Evolutionary conservation across 2,797 vertebrate species (phyloP).

Genomic region (Periophthalmus magnuspinnatus): DNA sequence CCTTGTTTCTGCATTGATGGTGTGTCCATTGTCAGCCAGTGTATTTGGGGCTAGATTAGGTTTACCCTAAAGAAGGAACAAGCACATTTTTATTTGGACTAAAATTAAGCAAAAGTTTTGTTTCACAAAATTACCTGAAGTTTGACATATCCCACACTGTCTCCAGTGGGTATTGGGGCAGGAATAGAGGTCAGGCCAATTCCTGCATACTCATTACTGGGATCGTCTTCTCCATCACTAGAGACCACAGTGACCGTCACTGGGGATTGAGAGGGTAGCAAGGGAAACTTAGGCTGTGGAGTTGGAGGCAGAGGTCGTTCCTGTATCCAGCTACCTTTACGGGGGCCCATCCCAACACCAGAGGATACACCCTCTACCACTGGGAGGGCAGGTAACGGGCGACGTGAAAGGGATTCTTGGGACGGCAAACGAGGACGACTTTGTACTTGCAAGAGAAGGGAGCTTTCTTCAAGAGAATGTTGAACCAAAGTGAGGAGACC

Average conservation of each 20-base stretch:
- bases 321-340: slow-evolving; percentile 91
- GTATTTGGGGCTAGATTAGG: slow-evolving; percentile 68
- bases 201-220: slow-evolving; percentile 88
- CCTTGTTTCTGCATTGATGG: slow-evolving; percentile 68
- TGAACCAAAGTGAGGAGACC: slow-evolving; percentile 72
- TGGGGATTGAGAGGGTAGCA: slow-evolving; percentile 56
- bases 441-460: slow-evolving; percentile 74
- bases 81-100: slow-evolving; percentile 5
- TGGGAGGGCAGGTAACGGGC: slow-evolving; percentile 87
- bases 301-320: slow-evolving; percentile 90
- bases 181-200: slow-evolving; percentile 78
- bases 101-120: neutral
- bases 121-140: slow-evolving; percentile 71
- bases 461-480: slow-evolving; percentile 78
- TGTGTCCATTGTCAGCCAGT: slow-evolving; percentile 67
- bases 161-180: slow-evolving; percentile 70
- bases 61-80: slow-evolving; percentile 69
- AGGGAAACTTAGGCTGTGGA: slow-evolving; percentile 77
- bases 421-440: slow-evolving; percentile 86
- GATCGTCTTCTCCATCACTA: slow-evolving; percentile 70
- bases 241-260: slow-evolving; percentile 63
- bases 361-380: slow-evolving; percentile 75
- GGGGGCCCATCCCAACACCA: slow-evolving; percentile 78
- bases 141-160: slow-evolving; percentile 84
- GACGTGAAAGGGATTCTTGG: slow-evolving; percentile 87